Evolutionary conservation across 2,888 invertebrate genomes (phyloP).

Genomic region (Cephonodes hylas): DNA sequence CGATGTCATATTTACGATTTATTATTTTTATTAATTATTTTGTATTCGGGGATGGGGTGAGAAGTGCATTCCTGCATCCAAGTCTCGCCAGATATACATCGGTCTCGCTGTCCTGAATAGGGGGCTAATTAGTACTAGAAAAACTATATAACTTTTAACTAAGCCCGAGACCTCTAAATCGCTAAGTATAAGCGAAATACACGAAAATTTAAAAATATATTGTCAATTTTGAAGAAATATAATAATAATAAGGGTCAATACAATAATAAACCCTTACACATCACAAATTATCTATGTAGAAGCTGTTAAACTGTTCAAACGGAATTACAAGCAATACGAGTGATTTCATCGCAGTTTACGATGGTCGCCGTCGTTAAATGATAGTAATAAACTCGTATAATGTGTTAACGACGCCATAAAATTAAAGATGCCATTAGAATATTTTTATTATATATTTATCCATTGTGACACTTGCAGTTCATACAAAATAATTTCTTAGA

Average conservation of each 20-base stretch:
- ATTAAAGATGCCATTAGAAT: background rate
- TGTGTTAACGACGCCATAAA: conserved; percentile 25
- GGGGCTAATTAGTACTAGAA: no score
- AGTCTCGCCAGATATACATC: no score
- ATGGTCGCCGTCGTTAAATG: conserved; percentile 18
- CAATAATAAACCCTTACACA: background rate
- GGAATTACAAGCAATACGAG: conserved; percentile 11
- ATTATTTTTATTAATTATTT: no score
- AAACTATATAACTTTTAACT: no score
- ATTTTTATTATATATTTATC: background rate
- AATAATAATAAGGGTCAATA: background rate
- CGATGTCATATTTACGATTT: no score
- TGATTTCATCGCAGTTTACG: conserved; percentile 14
- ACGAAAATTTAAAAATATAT: no score
- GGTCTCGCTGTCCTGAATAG: no score
- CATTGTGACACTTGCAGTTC: background rate
- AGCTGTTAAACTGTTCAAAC: conserved; percentile 8
- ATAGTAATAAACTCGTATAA: conserved; percentile 22
- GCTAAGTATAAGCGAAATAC: no score
- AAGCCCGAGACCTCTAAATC: no score
- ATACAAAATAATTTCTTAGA: background rate
- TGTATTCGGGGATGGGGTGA: no score
- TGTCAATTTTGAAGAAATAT: background rate
- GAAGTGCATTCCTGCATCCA: no score
- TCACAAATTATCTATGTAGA: background rate